Base-by-base conservation (phyloP, 2,888 invertebrate genomes). In the Silvanus unidentatus region DNA sequence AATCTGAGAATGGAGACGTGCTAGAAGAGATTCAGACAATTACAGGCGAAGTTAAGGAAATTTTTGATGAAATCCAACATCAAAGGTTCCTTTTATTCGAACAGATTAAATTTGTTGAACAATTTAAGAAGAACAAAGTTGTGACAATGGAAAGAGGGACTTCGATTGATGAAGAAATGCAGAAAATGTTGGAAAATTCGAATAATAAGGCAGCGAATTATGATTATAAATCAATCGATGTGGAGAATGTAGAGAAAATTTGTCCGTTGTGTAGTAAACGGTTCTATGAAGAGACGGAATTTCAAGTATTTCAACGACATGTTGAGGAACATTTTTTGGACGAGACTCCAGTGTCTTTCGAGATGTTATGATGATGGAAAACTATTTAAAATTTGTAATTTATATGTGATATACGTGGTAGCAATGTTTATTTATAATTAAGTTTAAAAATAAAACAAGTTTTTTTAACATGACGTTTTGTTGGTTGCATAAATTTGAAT, bases 251-350 rank as follows among this genome's bases (percentile, higher is more conserved):
- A 3, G 63, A 64, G 5, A 82, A 80, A 66, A 81, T 84, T 41
- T 89, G 89, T 59, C 89, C 89, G 0, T 77, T 89, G 73, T 89
- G 89, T 69, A 82, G 81, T 8, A 75, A 76, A 64, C 72, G 74
- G 51, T 88, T 82, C 62, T 72, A 72, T 36, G 76, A 75, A 62
- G 73, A 77, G 43, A 64, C 75, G 9, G 64, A 74, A 14, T 86
- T 88, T 66, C 70, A 76, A 16, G 76, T 78, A 38, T 88, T 88
- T 62, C 81, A 84, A 52, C 73, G 80, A 45, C 89, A 90, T 70
- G 89, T 90, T 16, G 81, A 88, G 66, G 79, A 75, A 58, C 89
- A 89, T 72, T 89, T 89, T 66, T 71, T 77, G 3, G 32, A 32
- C 22, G 22, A 22, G 4, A 22, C 22, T 5, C 22, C 22, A 22